Evolutionary conservation across 2,888 invertebrate genomes (phyloP).

Genomic region (Trichopoda pennipes): DNA sequence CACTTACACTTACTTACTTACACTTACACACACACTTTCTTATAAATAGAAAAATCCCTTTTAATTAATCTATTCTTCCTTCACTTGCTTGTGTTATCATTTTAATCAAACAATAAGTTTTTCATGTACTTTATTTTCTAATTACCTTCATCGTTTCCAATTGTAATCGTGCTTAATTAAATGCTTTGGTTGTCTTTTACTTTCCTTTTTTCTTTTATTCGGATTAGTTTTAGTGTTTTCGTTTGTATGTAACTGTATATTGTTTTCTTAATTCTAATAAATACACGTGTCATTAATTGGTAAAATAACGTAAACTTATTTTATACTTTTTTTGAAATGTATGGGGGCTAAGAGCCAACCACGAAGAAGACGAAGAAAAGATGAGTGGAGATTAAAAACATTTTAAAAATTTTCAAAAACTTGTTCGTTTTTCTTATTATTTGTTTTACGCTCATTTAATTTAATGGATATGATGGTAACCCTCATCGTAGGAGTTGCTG

Average conservation of each 20-base stretch:
- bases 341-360: neutral
- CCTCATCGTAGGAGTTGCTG: constrained; percentile 10
- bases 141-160: constrained; percentile 59
- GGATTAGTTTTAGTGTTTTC: neutral
- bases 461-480: constrained; percentile 32
- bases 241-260: neutral
- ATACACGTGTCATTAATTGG: constrained; percentile 64
- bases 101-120: constrained; percentile 59
- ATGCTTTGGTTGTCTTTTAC: constrained; percentile 29
- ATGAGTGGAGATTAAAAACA: constrained; percentile 7
- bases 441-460: constrained; percentile 56
- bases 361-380: neutral
- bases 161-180: constrained; percentile 16
- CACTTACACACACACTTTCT: neutral
- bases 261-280: constrained; percentile 49
- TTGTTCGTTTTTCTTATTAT: constrained; percentile 45
- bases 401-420: constrained; percentile 25
- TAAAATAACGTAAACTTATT: constrained; percentile 58
- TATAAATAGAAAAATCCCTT: constrained; percentile 39
- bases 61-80: constrained; percentile 51
- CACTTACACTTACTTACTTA: neutral
- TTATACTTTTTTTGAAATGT: constrained; percentile 4
- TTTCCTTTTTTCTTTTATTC: neutral
- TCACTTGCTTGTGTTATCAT: constrained; percentile 42
- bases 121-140: constrained; percentile 38